These are phyloP conservation scores for Gobio gobio DNA, from an alignment of 2,113 vertebrate genomes.

Conservation along the genomic window DNA sequence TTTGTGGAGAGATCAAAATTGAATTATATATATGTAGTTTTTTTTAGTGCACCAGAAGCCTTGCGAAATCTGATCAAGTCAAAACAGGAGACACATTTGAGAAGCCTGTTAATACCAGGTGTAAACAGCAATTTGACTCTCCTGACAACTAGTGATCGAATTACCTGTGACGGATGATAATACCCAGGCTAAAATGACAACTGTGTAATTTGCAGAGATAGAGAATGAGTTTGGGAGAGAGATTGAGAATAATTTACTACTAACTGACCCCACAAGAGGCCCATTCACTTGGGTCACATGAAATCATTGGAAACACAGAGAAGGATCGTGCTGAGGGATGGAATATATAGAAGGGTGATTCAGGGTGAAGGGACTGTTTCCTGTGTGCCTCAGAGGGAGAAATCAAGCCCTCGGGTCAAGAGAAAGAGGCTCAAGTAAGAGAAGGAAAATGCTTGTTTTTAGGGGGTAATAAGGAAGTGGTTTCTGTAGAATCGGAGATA, in stretches of 20 bases:
- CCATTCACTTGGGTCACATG: slow-evolving; percentile 22
- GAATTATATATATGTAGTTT: neutral
- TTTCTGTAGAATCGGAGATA: slow-evolving; percentile 61
- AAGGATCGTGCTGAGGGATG: neutral
- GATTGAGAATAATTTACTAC: neutral
- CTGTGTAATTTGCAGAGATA: neutral
- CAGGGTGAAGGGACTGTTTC: slow-evolving; percentile 25
- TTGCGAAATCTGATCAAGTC: neutral
- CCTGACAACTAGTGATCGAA: neutral
- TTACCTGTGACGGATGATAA: neutral
- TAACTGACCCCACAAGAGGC: slow-evolving; percentile 27
- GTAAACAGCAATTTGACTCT: neutral
- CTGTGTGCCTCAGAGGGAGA: slow-evolving; percentile 34
- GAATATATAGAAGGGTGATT: slow-evolving; percentile 21
- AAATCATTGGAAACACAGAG: slow-evolving; percentile 1
- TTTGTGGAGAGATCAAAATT: neutral
- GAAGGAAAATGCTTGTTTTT: slow-evolving; percentile 27
- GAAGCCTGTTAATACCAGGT: neutral
- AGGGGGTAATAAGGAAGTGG: slow-evolving; percentile 56
- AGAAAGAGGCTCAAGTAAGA: slow-evolving; percentile 15
- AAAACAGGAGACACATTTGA: neutral
- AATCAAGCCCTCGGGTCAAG: slow-evolving; percentile 51
- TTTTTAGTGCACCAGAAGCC: too few relatives aligned
- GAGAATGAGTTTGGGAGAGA: neutral
- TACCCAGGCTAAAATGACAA: neutral